Conservation (phyloP, 1,140 invertebrate species). For the Cyclina sinensis region DNA sequence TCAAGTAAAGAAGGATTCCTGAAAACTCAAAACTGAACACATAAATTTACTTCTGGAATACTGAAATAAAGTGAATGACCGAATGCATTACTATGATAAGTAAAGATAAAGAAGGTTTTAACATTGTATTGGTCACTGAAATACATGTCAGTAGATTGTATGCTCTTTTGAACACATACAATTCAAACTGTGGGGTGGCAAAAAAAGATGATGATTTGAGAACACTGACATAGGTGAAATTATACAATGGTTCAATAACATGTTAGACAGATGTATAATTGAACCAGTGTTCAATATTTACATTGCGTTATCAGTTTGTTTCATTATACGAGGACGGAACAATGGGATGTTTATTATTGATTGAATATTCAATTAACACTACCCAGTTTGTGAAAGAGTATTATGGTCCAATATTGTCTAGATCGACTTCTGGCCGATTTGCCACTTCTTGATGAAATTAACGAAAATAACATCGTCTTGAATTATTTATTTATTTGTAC, state of each 20-base stretch:
- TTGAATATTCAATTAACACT: slow-evolving; percentile 26
- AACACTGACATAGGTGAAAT: neutral
- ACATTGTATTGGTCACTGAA: too few species aligned
- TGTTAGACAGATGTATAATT: neutral
- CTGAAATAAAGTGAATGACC: too few species aligned
- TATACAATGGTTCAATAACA: neutral
- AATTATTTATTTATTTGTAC: slow-evolving; percentile 10
- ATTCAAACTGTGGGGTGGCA: too few species aligned
- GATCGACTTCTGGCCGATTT: neutral
- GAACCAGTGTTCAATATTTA: slow-evolving; percentile 1
- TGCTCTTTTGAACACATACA: too few species aligned
- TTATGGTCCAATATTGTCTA: neutral
- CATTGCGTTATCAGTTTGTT: neutral
- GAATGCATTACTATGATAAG: too few species aligned
- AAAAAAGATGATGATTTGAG: too few species aligned
- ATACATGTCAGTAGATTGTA: too few species aligned
- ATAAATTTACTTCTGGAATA: too few species aligned
- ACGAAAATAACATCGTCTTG: neutral
- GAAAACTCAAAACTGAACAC: too few species aligned
- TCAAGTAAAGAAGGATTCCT: too few species aligned
- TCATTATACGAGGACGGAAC: neutral
- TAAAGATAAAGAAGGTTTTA: too few species aligned
- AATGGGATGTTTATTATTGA: slow-evolving; percentile 33
- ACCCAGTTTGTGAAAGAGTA: neutral
- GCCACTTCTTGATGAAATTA: neutral